Evolutionary conservation across 2,113 vertebrate species (phyloP).

Genomic region (Acanthisitta chloris): DNA sequence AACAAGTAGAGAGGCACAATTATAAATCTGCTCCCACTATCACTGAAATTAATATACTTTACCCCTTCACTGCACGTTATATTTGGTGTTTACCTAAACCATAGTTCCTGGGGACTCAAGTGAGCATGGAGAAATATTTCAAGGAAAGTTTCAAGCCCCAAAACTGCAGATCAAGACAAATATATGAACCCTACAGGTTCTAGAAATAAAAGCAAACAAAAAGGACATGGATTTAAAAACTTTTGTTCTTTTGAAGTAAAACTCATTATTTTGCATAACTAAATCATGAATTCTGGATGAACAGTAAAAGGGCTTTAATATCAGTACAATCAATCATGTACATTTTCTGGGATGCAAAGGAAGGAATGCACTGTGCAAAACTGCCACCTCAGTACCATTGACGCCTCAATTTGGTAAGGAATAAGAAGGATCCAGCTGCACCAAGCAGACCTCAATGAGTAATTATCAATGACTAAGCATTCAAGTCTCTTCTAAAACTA

Average conservation of each 20-base stretch:
- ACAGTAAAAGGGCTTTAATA: not conserved
- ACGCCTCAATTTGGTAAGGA: not conserved
- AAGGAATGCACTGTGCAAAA: not conserved
- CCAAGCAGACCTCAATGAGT: not conserved
- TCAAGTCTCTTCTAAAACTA: not conserved
- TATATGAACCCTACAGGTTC: not conserved
- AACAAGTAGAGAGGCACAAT: not conserved
- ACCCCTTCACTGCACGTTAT: not conserved
- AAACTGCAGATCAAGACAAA: not conserved
- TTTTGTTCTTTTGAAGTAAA: not conserved
- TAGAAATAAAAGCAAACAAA: not conserved
- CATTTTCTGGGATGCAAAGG: not conserved
- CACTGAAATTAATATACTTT: not conserved
- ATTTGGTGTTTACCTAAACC: not conserved
- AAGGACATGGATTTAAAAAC: not conserved
- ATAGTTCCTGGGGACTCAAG: not conserved
- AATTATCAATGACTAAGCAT: not conserved
- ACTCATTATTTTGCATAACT: not conserved
- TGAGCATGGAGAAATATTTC: not conserved
- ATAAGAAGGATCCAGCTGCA: not conserved
- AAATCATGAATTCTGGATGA: not conserved
- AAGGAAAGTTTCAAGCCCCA: not conserved
- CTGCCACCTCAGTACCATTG: not conserved
- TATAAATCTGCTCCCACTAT: not conserved
- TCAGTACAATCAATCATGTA: not conserved